A percentile compares a stretch with the other conserved stretches of the same genome.
phyloP scores from a whole-genome alignment of 2,797 vertebrate species.

The Nannoperca obscura region DNA sequence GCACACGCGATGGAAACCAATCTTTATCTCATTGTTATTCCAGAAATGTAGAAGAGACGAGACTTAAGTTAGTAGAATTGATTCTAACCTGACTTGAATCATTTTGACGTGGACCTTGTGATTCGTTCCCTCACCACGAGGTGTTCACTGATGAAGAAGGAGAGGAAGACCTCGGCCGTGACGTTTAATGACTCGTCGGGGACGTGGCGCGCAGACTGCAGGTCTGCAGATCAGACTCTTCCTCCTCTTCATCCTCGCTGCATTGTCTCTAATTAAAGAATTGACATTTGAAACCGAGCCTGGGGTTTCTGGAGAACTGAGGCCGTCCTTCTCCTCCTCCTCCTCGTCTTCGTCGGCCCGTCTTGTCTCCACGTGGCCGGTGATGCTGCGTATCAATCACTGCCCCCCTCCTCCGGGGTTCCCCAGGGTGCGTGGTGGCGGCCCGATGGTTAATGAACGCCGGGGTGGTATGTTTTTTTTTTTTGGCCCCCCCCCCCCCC shows the following conservation, averaged over 20 bases:
- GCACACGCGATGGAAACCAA: too few species aligned
- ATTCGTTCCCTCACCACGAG: not conserved
- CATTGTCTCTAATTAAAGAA: conserved; percentile 46
- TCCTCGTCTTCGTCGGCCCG: not conserved
- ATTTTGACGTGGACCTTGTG: not conserved
- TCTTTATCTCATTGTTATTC: too few species aligned
- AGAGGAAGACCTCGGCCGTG: not conserved
- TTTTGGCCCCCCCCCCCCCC: too few species aligned
- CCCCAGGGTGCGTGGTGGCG: conserved; percentile 4
- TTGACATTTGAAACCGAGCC: conserved; percentile 52
- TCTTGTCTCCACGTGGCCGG: not conserved
- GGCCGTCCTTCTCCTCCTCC: not conserved
- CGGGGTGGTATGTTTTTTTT: too few species aligned
- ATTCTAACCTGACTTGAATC: not conserved
- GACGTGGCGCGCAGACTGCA: not conserved
- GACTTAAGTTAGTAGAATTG: not conserved
- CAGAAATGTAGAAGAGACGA: too few species aligned
- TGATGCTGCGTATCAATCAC: conserved; percentile 26
- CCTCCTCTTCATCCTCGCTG: not conserved
- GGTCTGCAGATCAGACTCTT: not conserved
- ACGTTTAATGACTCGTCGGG: not conserved
- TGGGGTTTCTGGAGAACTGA: not conserved
- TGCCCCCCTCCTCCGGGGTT: not conserved
- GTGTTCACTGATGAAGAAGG: not conserved
- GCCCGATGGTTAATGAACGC: too few species aligned